phyloP scores from a whole-genome alignment of 2,113 vertebrate species.

The Cinclus cinclus region DNA sequence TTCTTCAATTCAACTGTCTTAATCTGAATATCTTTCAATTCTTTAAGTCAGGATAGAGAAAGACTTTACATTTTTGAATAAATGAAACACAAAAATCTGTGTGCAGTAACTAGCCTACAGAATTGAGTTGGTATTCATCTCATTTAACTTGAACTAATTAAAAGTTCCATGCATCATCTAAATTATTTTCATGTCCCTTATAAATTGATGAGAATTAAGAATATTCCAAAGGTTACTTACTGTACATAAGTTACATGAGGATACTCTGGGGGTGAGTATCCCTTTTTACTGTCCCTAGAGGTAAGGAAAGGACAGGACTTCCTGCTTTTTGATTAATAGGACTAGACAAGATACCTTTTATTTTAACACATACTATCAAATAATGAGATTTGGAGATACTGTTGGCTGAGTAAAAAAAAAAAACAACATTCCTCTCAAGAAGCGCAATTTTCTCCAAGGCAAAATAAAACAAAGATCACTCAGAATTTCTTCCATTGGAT shows the following conservation, averaged over 20 bases:
- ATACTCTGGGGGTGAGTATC: neutral
- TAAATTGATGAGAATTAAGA: neutral
- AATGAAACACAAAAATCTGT: neutral
- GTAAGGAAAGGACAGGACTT: neutral
- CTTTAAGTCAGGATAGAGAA: neutral
- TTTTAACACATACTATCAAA: neutral
- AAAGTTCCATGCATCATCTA: neutral
- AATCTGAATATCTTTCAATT: neutral
- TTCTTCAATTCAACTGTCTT: neutral
- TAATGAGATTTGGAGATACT: neutral
- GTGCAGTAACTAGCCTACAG: neutral
- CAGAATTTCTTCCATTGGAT: neutral
- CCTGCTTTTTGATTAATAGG: neutral
- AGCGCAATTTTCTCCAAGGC: neutral
- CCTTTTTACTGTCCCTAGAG: neutral
- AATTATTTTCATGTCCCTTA: neutral
- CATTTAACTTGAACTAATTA: neutral
- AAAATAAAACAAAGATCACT: neutral
- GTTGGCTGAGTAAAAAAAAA: neutral
- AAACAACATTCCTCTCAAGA: neutral
- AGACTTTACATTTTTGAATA: neutral
- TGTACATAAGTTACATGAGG: neutral
- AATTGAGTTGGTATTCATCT: neutral
- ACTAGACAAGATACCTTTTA: neutral
- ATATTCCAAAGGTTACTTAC: neutral